Base-by-base conservation (phyloP, 2,888 invertebrate genomes). In the Coremacera marginata region DNA sequence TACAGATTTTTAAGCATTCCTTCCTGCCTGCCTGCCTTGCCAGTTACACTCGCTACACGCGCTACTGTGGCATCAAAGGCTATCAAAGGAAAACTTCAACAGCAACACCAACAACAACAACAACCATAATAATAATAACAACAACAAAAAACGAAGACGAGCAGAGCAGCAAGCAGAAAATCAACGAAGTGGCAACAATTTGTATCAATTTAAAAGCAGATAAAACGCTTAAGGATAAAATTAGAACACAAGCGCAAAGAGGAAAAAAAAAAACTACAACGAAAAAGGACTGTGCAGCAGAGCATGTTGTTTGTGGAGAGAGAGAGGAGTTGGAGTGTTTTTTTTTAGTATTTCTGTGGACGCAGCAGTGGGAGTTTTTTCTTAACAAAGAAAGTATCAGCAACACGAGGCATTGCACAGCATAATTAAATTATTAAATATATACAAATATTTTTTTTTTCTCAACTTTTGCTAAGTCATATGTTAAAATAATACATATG, bases 131-230 rank as follows among this genome's bases (percentile, higher is more conserved):
- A 60, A n/a, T 3, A n/a, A 52, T 7, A n/a, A n/a, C 14, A n/a
- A 57, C 57, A 25, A 27, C 27, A 14, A 22, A 63, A 3, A 31
- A 63, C n/a, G 63, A 63, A 31, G 44, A 22, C 19, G 27, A 44
- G 16, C n/a, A 25, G 19, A 14, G 27, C 37, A 34, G 25, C 5
- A 16, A 70, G 68, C 55, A 70, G 55, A 52, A 55, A 70, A 11
- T 31, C 72, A 72, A 72, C 72, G n/a, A 62, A 72, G 72, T 62
- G 72, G 72, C 62, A 72, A 72, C 72, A 72, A 72, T 72, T 72
- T 72, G 49, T 72, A 72, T 72, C 72, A 60, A 72, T 72, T 72
- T 72, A 49, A 72, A 72, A 72, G 51, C 60, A 72, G 62, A 72
- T 72, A 72, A 72, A 60, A 60, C 60, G 72, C 60, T 72, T 62